Evolutionary conservation across 92 coral and sea anemone species (phyloP).

Genomic region (Virgularia gustaviana): DNA sequence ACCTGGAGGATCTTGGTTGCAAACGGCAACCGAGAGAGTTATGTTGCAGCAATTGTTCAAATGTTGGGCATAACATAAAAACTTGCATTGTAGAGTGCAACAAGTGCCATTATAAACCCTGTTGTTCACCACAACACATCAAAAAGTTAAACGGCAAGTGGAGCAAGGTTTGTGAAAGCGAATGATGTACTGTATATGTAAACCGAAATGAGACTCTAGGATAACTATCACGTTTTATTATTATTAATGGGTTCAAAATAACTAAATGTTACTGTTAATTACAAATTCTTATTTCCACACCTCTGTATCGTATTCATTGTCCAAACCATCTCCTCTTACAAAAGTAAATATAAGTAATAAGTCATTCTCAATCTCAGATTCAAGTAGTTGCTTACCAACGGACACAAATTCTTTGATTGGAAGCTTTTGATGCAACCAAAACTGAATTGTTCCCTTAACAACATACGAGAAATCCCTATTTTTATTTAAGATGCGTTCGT

Average conservation of each 20-base stretch:
- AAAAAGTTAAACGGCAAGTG: not conserved
- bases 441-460: conserved; percentile 38
- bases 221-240: too few species aligned
- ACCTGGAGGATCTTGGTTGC: conserved; percentile 40
- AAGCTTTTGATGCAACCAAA: conserved; percentile 28
- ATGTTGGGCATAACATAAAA: conserved; percentile 35
- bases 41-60: conserved; percentile 18
- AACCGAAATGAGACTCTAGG: too few species aligned
- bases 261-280: not conserved
- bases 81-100: conserved; percentile 31
- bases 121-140: not conserved
- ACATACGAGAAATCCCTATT: conserved; percentile 46
- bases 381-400: conserved; percentile 26
- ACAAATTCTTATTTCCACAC: conserved; percentile 14
- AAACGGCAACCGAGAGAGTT: not conserved
- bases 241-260: not conserved
- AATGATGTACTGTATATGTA: not conserved
- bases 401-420: conserved; percentile 33
- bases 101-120: conserved; percentile 10
- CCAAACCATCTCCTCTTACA: conserved; percentile 47
- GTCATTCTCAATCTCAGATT: conserved; percentile 40
- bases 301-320: not conserved
- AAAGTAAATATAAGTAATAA: conserved; percentile 24
- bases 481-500: conserved; percentile 34
- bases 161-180: not conserved